Evolutionary conservation across 2,113 vertebrate genomes (phyloP), one percentile per base, ranked within the genome.

Genomic region (Brachirus orientalis): DNA sequence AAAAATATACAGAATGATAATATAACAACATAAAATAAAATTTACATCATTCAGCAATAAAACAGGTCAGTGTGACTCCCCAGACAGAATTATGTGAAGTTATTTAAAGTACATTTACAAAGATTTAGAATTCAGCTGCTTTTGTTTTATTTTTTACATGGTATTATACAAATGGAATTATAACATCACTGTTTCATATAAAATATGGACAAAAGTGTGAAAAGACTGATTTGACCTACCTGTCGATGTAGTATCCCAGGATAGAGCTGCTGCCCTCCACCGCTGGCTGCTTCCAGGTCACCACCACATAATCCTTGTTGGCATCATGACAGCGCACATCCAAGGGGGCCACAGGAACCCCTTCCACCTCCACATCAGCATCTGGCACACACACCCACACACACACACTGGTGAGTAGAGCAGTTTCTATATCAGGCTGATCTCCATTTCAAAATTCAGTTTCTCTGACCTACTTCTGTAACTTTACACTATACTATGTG

Each of bases 301-400:
- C 93, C 82, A 97, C 95, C 82, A 98, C 96, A 73, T 99, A 99
- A 81, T 99, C 98, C 82, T 98, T 99, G 88, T 99, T 99, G 84
- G 94, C 96, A 83, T 99, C 98, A 63, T 97, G 91, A 83, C 95
- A 95, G 38, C 84, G 85, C 61, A 99, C 97, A 74, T 98, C 96
- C 79, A 99, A 86, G 2, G 98, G 97, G n/a, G 97, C 93, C 0
- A 95, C 96, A 0, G 98, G 98, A 61, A 95, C 94, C 16, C 97
- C 97, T 33, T 95, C 93, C 45, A 95, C 92, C 85, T 98, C 97
- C 47, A 95, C 91, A 16, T 96, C 94, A 6, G 94, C 93, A 92
- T 99, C 98, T 99, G 57, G 60, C 54, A 58, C 48, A 80, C 33
- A 62, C 51, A 64, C 22, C 63, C 48, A 58, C 51, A 53, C 50